Base-by-base conservation (phyloP, 2,888 invertebrate species). In the Bellardia bayeri region DNA sequence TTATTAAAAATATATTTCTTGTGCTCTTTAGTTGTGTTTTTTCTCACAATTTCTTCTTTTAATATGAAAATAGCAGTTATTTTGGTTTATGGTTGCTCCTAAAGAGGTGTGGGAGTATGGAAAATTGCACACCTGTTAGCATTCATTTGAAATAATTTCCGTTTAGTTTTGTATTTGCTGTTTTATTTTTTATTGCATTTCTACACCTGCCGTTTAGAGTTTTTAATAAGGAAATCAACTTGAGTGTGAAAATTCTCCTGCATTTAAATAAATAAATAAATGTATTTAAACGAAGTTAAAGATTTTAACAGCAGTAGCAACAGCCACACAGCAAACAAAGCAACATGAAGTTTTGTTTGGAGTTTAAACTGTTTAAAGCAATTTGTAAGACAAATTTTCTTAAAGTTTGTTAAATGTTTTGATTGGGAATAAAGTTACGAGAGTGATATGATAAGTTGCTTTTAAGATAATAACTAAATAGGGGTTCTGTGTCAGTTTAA, bases 51-150 rank as follows among this genome's bases (percentile, higher is more conserved):
- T 40, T 71, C 37, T 71, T 13, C 54, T 71, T 56, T 6, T 56
- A 14, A 61, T 69, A 56, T 40, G 37, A 75, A 54, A 76, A 64
- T 51, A 54, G 23, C 33, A 69, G 51, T 71, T 72, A 66, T 68
- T 82, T 75, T 68, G 56, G 75, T 69, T 82, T 69, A 69, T 69
- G 54, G 51, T 33, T 82, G 49, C 49, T 13, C 68, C 49, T 68
- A 49, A 58, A 66, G 74, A 42, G 69, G 78, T 74, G 45, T 84
- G 58, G 51, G 72, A 74, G 66, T 58, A 11, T 79, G 72, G 84
- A 58, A 74, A 84, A 64, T 45, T 82, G 64, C 56, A 76, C 82
- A 86, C 78, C 82, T 86, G 82, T 78, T 78, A 56, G 64, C 56
- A 14, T 64, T 85, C 51, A 82, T 42, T 72, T 72, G 58, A 78